phyloP scores from a whole-genome alignment of 64 coral and sea anemone genomes.

The Catalaphyllia jardinei region DNA sequence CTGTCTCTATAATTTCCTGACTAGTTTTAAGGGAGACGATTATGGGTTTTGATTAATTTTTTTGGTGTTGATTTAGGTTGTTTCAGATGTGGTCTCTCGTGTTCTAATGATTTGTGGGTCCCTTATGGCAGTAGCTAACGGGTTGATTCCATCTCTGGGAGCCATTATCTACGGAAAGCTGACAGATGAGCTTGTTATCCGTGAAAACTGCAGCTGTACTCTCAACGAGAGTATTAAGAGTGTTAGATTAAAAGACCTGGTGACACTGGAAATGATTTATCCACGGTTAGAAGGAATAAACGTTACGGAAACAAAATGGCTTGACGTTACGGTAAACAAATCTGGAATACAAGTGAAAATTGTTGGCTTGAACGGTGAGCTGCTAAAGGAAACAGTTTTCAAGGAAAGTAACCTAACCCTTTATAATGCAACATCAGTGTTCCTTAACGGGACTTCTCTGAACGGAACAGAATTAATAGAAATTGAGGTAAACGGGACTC shows the following conservation, averaged over 20 bases:
- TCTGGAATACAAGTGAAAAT: background rate
- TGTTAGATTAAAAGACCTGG: background rate
- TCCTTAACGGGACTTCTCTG: constrained; percentile 3
- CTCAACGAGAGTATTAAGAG: background rate
- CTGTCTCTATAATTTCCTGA: too few species aligned
- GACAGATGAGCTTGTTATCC: constrained; percentile 63
- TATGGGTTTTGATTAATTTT: too few species aligned
- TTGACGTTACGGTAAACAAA: constrained; percentile 5
- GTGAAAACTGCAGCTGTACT: constrained; percentile 40
- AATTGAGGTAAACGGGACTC: constrained; percentile 5
- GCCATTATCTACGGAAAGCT: constrained; percentile 83
- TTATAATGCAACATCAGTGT: background rate
- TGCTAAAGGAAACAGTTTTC: background rate
- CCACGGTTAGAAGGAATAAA: constrained; percentile 5
- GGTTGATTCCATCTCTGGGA: constrained; percentile 72
- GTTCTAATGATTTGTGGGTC: constrained; percentile 86
- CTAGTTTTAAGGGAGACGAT: too few species aligned
- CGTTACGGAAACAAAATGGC: background rate
- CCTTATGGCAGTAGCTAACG: constrained; percentile 76
- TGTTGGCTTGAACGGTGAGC: background rate
- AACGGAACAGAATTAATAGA: background rate
- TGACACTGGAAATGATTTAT: background rate
- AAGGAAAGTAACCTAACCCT: background rate
- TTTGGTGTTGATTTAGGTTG: constrained; percentile 30
- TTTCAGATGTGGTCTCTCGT: constrained; percentile 66